Evolutionary conservation across 2,797 vertebrate species (phyloP).

Genomic region (Vireo griseus): DNA sequence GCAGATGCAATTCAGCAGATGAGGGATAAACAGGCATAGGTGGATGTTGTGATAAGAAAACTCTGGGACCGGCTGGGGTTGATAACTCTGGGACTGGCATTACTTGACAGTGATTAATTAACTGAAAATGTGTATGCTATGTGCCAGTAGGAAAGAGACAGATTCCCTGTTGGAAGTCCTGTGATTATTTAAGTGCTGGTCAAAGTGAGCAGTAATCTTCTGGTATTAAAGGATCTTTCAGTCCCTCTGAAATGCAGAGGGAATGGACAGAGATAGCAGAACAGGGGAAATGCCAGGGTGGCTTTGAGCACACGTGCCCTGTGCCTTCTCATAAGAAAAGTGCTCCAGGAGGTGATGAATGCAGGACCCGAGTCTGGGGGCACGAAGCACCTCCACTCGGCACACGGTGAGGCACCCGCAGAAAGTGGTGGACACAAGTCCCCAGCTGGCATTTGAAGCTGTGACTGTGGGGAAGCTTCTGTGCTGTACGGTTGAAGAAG

Average conservation of each 20-base stretch:
- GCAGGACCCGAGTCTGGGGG: background rate
- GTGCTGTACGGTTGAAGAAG: background rate
- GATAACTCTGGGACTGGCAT: background rate
- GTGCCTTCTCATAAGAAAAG: background rate
- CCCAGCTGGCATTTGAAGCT: background rate
- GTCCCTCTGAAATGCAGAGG: background rate
- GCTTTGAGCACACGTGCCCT: background rate
- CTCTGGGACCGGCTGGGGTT: background rate
- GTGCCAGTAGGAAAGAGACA: background rate
- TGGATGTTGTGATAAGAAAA: constrained; percentile 30
- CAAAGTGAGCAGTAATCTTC: background rate
- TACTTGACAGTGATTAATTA: background rate
- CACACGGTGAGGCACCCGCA: rapidly evolving
- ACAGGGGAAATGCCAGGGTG: background rate
- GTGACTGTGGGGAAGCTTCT: background rate
- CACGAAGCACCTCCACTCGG: rapidly evolving
- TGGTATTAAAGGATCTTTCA: rapidly evolving
- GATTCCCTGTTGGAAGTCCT: background rate
- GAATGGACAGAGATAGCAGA: background rate
- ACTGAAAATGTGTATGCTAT: background rate
- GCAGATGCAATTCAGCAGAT: background rate
- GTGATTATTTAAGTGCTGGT: background rate
- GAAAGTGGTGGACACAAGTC: background rate
- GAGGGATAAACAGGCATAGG: constrained; percentile 4
- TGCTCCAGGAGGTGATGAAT: background rate